Evolutionary conservation across 2,797 vertebrate species (phyloP).

Genomic region (Anisognathus igniventris): DNA sequence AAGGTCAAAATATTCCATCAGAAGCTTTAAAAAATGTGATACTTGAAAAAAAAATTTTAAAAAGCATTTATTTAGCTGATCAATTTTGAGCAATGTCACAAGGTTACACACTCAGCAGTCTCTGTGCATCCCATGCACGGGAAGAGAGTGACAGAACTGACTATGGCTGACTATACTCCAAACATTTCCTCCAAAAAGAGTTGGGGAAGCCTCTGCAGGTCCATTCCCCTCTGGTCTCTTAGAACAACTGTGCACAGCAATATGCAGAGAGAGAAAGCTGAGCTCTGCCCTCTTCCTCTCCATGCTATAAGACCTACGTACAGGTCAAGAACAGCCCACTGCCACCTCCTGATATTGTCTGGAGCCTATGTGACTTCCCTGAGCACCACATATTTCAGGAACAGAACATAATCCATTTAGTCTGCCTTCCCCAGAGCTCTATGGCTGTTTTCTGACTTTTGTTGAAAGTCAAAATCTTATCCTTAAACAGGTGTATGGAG

Average conservation of each 20-base stretch:
- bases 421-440: background rate
- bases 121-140: background rate
- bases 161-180: background rate
- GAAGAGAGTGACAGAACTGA: background rate
- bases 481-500: background rate
- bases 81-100: background rate
- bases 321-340: background rate
- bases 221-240: background rate
- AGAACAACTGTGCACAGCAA: background rate
- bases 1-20: constrained; percentile 51
- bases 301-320: no score
- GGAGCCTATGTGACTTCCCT: background rate
- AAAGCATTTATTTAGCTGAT: background rate
- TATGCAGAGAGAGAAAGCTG: background rate
- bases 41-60: background rate
- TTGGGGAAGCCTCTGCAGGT: background rate
- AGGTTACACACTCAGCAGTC: background rate
- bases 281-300: background rate
- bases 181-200: background rate
- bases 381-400: background rate
- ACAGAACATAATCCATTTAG: background rate
- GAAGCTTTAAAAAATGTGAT: background rate
- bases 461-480: background rate
- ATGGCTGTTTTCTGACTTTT: background rate
- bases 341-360: background rate